Evolutionary conservation across 2,797 vertebrate genomes (phyloP).

Genomic region (Paramormyrops hopkinsi): DNA sequence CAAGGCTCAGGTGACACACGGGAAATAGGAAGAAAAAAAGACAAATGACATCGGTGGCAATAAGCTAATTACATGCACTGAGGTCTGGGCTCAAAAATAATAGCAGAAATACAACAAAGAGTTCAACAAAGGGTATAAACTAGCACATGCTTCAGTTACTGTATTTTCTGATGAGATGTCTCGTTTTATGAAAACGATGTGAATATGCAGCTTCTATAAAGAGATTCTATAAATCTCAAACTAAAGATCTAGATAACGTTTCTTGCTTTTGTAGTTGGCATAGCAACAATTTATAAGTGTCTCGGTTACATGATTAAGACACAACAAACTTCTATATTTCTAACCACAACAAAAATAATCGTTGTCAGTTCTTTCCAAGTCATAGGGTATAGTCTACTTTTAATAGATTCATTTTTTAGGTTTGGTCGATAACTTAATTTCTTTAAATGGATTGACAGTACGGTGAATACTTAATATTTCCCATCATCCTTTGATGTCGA

Average conservation of each 20-base stretch:
- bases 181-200: neutral
- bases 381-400: neutral
- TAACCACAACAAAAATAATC: neutral
- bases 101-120: neutral
- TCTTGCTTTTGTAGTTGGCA: neutral
- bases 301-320: neutral
- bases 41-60: neutral
- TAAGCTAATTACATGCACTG: neutral
- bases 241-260: neutral
- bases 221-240: neutral
- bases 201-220: neutral
- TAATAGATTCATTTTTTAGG: neutral
- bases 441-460: neutral
- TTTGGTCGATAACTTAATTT: neutral
- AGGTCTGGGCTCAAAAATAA: neutral
- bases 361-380: neutral
- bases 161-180: neutral
- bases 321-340: neutral
- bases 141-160: neutral
- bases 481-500: neutral
- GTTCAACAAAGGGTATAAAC: neutral
- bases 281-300: neutral
- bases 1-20: neutral
- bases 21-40: neutral
- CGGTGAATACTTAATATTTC: neutral